Evolutionary conservation across 2,888 invertebrate species (phyloP).

Genomic region (Chloromyia formosa): DNA sequence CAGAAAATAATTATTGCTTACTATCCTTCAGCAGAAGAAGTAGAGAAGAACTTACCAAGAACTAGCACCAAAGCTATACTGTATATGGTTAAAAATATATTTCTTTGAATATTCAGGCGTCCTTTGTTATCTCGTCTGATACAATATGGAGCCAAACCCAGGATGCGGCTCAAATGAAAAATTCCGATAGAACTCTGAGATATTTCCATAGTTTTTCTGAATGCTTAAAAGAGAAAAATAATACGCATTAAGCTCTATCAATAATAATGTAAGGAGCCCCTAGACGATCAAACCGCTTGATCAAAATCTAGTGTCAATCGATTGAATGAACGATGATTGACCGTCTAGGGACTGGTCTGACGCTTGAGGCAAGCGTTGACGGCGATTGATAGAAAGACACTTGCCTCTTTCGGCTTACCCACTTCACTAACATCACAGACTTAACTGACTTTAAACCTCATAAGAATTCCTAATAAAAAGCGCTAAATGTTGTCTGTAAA

Average conservation of each 20-base stretch:
- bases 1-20: background rate
- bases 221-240: background rate
- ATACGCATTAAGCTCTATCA: no score
- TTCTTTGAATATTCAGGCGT: slow-evolving; percentile 56
- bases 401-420: no score
- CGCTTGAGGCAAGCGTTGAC: no score
- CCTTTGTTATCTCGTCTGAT: slow-evolving; percentile 56
- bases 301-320: no score
- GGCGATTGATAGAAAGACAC: no score
- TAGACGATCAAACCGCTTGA: no score
- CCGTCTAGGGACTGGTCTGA: no score
- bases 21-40: no score
- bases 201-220: slow-evolving; percentile 57
- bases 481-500: slow-evolving; percentile 6
- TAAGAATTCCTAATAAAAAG: background rate
- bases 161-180: slow-evolving; percentile 59
- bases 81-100: slow-evolving; percentile 58
- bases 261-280: no score
- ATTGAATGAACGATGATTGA: no score
- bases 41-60: slow-evolving; percentile 55
- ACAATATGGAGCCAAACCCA: slow-evolving; percentile 61
- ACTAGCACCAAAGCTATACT: slow-evolving; percentile 56
- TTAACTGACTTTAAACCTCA: background rate
- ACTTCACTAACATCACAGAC: background rate
- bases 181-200: slow-evolving; percentile 58